Evolutionary conservation across 2,797 vertebrate species (phyloP).

Genomic region (Pyrocephalus nanus): DNA sequence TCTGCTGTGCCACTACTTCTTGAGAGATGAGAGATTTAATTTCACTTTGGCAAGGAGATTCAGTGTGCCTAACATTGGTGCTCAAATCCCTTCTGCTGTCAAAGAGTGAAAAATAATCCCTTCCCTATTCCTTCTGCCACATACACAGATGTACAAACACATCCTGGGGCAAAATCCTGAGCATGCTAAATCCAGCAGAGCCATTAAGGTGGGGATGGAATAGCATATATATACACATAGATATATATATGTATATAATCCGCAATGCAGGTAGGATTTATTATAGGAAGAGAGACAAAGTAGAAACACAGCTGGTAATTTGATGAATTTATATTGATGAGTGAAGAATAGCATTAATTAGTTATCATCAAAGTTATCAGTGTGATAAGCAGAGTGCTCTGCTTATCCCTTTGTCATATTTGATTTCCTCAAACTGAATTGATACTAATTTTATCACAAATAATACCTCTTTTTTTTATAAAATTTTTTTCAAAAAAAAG

Average conservation of each 20-base stretch:
- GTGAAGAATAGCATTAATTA: background rate
- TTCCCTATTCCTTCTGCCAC: constrained; percentile 36
- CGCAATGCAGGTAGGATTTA: background rate
- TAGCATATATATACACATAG: background rate
- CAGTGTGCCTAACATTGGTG: background rate
- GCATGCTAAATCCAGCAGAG: background rate
- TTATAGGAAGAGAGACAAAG: background rate
- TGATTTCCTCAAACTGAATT: background rate
- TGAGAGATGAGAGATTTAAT: background rate
- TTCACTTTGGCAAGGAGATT: background rate
- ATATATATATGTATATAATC: too few relatives aligned
- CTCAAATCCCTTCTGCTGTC: constrained; percentile 34
- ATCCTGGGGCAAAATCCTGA: constrained; percentile 38
- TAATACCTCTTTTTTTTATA: background rate
- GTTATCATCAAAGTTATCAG: background rate
- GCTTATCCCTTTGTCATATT: background rate
- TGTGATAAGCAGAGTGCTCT: background rate
- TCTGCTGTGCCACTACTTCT: background rate
- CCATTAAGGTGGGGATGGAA: background rate
- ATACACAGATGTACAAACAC: constrained; percentile 26
- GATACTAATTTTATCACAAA: background rate
- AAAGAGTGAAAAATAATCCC: constrained; percentile 38
- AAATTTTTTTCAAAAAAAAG: background rate
- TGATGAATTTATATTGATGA: background rate
- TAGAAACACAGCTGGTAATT: background rate